Base-by-base conservation (phyloP, 2,113 vertebrate genomes). In the Percina caprodes region DNA sequence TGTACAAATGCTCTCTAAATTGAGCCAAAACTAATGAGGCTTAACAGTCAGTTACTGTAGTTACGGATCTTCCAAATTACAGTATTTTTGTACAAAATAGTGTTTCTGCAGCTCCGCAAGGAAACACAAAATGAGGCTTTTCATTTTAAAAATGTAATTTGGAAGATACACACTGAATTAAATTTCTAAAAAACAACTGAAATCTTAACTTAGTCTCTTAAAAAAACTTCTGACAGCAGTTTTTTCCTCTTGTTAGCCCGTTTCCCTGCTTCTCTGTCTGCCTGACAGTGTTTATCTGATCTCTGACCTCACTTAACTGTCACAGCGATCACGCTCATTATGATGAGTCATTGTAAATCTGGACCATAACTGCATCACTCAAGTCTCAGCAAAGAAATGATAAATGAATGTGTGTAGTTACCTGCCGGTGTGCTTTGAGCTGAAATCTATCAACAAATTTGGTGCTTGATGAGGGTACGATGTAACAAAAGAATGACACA, bases 171-270 rank as follows among this genome's bases (percentile, higher is more conserved):
- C 39, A 42, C 35, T 9, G 8, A 39, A 3, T 42, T 42, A 42
- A 42, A 42, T 42, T 42, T 2, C 2, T 11, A 11, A 42, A 42
- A 39, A 39, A 39, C 35, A n/a, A n/a, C n/a, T n/a, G n/a, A n/a
- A n/a, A n/a, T n/a, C n/a, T n/a, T n/a, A n/a, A n/a, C n/a, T n/a
- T n/a, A n/a, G n/a, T n/a, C n/a, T n/a, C n/a, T n/a, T n/a, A n/a
- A n/a, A n/a, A n/a, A n/a, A n/a, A n/a, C n/a, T n/a, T n/a, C 16
- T 63, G 35, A 58, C 55, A 23, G 83, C 61, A 23, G 61, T n/a
- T 54, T 12, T 62, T 19, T 12, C 15, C 42, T 66, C 21, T 10
- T 45, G 24, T 74, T 30, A 35, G 51, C 62, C 48, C 39, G 73
- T 9, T 11, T 26, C 4, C 4, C 33, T 2, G 5, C 59, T n/a